These are phyloP conservation scores for Ochropleura plecta DNA, from an alignment of 2,888 invertebrate genomes.

Conservation along the genomic window DNA sequence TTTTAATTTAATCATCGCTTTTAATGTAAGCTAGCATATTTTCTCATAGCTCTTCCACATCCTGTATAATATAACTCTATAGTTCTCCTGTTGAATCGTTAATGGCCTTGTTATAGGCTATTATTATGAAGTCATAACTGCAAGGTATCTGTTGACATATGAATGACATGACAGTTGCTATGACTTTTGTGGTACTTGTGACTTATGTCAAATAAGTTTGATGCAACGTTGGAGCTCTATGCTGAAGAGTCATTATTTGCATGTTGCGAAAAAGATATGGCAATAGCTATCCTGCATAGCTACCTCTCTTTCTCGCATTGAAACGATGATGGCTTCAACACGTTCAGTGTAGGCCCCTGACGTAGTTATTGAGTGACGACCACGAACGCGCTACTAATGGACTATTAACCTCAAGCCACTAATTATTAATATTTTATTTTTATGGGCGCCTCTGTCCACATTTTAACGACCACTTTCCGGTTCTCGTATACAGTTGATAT, in stretches of 20 bases:
- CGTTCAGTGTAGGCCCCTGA: conserved; percentile 35
- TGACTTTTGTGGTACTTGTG: background rate
- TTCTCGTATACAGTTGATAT: conserved; percentile 79
- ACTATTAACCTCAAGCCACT: conserved; percentile 83
- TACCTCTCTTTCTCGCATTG: conserved; percentile 9
- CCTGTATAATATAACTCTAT: conserved; percentile 6
- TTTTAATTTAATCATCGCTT: background rate
- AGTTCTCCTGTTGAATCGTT: conserved; percentile 10
- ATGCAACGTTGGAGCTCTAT: background rate
- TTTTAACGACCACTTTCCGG: conserved; percentile 87
- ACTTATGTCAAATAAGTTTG: background rate
- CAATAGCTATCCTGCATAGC: background rate
- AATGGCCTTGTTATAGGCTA: background rate
- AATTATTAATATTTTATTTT: conserved; percentile 89
- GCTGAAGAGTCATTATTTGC: background rate
- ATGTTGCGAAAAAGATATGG: background rate
- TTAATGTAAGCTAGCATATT: background rate
- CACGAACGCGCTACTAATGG: conserved; percentile 80
- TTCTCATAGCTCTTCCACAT: conserved; percentile 26
- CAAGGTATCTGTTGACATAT: conserved; percentile 34
- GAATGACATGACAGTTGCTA: conserved; percentile 8
- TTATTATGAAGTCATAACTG: conserved; percentile 60
- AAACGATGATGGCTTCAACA: conserved; percentile 38
- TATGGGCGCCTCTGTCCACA: conserved; percentile 80
- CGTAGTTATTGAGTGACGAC: conserved; percentile 59